Evolutionary conservation across 2,888 invertebrate genomes (phyloP), one percentile per base, ranked within the genome.

Genomic region (Nemoura dubitans): DNA sequence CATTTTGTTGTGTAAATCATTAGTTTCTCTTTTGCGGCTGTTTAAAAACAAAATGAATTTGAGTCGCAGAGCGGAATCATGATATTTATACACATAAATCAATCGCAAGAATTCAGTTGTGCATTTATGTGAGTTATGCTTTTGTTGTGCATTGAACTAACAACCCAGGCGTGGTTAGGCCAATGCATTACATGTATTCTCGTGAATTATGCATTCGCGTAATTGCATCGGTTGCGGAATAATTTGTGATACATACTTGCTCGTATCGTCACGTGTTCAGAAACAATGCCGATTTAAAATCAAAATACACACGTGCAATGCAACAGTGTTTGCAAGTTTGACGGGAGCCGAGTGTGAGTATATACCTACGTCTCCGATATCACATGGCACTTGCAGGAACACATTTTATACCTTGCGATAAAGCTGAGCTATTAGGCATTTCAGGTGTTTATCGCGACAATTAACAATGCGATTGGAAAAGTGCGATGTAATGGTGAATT

Each of bases 261-360:
- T 26, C 14, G n/a, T 78, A 78, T 78, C 78, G 78, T 78, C 78
- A 78, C 78, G 78, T 78, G 27, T 78, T 1, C 0, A 26, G 26
- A 78, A 26, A 78, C 28, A 27, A 28, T 78, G 78, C 78, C 28
- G 10, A 78, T 78, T 78, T 28, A 28, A 78, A 26, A 78, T 27
- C 78, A 78, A 78, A 78, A 78, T 78, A 78, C 27, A 78, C 78
- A 28, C 28, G 78, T 78, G 26, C 78, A 78, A 78, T 78, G 28
- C 28, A 78, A 78, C 78, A 27, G 78, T 26, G 78, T 28, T 78
- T 26, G 78, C 26, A 78, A 25, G 28, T 76, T 25, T 76, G 36
- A 36, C n/a, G n/a, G n/a, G n/a, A n/a, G 36, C 5, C 36, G 36
- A 36, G 36, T 36, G 36, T 10, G 3, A 36, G 36, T 36, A n/a